phyloP scores from a whole-genome alignment of 35 echinoderm and acorn worm species.

The Apostichopus californicus region DNA sequence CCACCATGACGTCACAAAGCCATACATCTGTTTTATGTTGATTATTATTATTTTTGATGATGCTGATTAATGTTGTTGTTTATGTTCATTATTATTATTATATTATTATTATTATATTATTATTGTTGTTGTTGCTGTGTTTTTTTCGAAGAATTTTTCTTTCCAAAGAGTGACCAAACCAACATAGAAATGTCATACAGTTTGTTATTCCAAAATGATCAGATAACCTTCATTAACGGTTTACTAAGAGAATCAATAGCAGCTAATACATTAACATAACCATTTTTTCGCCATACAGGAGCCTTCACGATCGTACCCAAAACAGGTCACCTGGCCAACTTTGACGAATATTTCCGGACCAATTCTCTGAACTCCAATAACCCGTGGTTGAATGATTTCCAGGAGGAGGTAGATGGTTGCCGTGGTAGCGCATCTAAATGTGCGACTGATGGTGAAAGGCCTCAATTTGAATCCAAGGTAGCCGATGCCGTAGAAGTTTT shows the following conservation, averaged over 20 bases:
- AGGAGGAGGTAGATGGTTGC: not conserved
- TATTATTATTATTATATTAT: too few species aligned
- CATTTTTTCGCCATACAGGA: not conserved
- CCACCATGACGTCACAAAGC: too few species aligned
- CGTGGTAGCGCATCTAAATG: not conserved
- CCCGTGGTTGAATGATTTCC: conserved; percentile 9
- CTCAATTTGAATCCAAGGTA: conserved; percentile 28
- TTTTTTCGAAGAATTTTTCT: too few species aligned
- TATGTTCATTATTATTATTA: not conserved
- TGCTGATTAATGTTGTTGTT: too few species aligned
- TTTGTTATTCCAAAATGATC: not conserved
- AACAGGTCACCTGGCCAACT: not conserved
- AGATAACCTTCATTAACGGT: too few species aligned
- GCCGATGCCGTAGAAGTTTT: conserved; percentile 39
- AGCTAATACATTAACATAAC: not conserved
- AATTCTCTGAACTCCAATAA: not conserved
- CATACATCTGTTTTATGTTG: too few species aligned
- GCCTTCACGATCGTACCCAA: conserved; percentile 20
- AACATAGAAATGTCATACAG: not conserved
- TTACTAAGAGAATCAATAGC: too few species aligned
- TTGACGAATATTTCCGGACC: not conserved
- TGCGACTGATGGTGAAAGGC: not conserved
- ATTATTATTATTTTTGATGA: too few species aligned
- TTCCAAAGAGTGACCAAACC: too few species aligned
- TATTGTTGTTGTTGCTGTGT: too few species aligned